Evolutionary conservation across 2,113 vertebrate genomes (phyloP), one percentile per base, ranked within the genome.

Genomic region (Callaeas wilsoni): DNA sequence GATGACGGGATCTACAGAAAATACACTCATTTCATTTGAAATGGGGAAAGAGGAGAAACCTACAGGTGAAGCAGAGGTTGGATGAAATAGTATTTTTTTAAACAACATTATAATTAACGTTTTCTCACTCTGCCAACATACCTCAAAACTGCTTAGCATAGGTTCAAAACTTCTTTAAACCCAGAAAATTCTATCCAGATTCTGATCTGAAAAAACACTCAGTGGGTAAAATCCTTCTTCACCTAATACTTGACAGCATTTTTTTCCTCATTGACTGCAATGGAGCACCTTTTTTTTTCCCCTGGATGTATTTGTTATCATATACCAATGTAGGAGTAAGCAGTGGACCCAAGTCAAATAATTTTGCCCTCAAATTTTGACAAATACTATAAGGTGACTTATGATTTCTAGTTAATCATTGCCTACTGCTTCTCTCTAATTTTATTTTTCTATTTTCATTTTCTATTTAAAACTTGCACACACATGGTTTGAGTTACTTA

Each of bases 201-300:
- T 84, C 30, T 60, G 18, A 35, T 26, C 26, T 64, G 32, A n/a
- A 57, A 69, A 63, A 5, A 3, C 10, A 18, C 3, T 14, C 17
- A 12, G 0, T 41, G n/a, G 32, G 42, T 52, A 37, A 89, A 74
- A 77, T 70, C 21, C 37, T 78, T 18, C 37, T 59, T 90, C 11
- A 52, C 26, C 13, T 39, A 9, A 20, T 18, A 16, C 16, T 25
- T 47, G 41, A 35, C 16, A 68, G 18, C 5, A 35, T 8, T 64
- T 70, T 79, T 64, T 69, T 35, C 19, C 27, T 23, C 15, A 5
- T 9, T 49, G 26, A 41, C n/a, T 77, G 39, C 14, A 65, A 0
- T 27, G 13, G 9, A 62, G 20, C 3, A 23, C 8, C 1, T 5
- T 42, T 46, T 35, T n/a, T 56, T 49, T 1, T 0, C 5, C 13